A percentile compares a stretch with the other conserved stretches of the same genome.
Conservation (phyloP, 2,113 vertebrate species). For the Archocentrus centrarchus region DNA sequence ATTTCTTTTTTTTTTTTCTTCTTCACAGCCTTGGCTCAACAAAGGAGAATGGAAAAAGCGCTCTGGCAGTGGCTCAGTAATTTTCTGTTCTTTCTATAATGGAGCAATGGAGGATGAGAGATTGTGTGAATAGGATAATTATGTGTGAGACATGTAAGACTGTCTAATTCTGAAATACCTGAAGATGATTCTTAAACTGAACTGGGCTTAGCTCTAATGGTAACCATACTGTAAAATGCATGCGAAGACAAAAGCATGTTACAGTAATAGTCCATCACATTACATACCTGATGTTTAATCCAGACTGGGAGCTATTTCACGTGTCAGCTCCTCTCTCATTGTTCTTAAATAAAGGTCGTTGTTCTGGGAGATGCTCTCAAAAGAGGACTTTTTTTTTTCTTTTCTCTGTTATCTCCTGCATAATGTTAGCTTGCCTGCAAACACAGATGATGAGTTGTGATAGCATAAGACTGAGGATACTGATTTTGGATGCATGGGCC, state of each 20-base stretch:
- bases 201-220: neutral
- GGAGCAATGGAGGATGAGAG: neutral
- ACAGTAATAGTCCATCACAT: neutral
- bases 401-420: neutral
- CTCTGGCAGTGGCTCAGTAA: neutral
- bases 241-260: neutral
- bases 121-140: slow-evolving; percentile 22
- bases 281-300: neutral
- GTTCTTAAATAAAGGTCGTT: neutral
- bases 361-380: neutral
- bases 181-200: slow-evolving; percentile 19
- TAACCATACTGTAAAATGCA: neutral
- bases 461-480: no score
- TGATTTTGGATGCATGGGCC: no score
- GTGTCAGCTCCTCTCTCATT: neutral
- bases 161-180: slow-evolving; percentile 5
- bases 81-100: slow-evolving; percentile 6
- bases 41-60: neutral
- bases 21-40: neutral
- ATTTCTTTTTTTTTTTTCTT: neutral
- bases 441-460: neutral
- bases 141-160: slow-evolving; percentile 8
- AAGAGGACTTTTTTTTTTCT: neutral
- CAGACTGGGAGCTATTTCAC: neutral
- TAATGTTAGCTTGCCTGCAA: neutral